These are phyloP conservation scores for Trichogramma evanescens DNA, from an alignment of 2,888 invertebrate genomes.

Conservation along the genomic window DNA sequence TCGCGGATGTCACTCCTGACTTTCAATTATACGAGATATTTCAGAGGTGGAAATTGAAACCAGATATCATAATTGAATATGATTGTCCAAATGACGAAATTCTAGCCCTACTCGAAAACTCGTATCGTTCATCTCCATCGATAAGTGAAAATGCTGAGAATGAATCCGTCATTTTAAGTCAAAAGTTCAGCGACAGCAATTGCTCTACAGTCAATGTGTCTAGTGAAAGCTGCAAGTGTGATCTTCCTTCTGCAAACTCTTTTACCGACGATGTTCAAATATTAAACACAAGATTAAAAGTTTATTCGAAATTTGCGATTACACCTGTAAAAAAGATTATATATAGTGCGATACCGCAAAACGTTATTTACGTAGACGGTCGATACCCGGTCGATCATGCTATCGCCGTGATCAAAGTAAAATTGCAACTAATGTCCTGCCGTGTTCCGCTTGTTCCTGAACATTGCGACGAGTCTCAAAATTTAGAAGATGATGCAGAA, in stretches of 20 bases:
- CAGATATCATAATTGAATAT: slow-evolving; percentile 54
- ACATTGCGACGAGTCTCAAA: slow-evolving; percentile 6
- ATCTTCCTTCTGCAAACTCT: not conserved
- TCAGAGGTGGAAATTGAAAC: slow-evolving; percentile 40
- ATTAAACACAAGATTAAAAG: slow-evolving; percentile 49
- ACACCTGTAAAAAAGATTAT: slow-evolving; percentile 51
- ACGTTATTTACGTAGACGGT: slow-evolving; percentile 56
- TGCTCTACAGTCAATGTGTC: not conserved
- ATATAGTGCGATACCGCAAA: slow-evolving; percentile 51
- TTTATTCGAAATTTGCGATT: slow-evolving; percentile 37
- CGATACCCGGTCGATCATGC: slow-evolving; percentile 49
- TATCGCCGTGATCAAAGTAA: slow-evolving; percentile 50
- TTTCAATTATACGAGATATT: slow-evolving; percentile 32
- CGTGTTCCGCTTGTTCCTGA: slow-evolving; percentile 40
- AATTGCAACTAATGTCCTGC: slow-evolving; percentile 43
- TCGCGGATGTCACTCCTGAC: not conserved
- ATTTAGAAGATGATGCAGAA: slow-evolving; percentile 21
- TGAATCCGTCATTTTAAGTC: not conserved
- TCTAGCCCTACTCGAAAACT: not conserved
- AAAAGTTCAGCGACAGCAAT: no score
- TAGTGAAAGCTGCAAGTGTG: not conserved
- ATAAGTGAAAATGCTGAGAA: not conserved
- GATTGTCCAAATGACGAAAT: slow-evolving; percentile 47
- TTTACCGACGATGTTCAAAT: slow-evolving; percentile 40
- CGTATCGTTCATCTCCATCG: not conserved